These are phyloP conservation scores for Ailurus styani DNA, from an alignment of 2,113 vertebrate genomes.

Conservation along the genomic window DNA sequence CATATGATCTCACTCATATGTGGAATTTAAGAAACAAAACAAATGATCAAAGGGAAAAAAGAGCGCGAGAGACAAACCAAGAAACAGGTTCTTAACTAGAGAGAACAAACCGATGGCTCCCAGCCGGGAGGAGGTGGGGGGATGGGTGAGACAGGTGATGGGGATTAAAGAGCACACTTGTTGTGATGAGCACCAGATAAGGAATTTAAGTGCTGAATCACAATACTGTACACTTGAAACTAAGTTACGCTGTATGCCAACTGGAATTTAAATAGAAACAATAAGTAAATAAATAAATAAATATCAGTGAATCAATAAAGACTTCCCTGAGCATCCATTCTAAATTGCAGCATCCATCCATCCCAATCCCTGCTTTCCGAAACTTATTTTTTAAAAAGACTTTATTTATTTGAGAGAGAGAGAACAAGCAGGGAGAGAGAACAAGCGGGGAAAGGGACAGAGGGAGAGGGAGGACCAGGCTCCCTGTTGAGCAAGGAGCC, in stretches of 20 bases:
- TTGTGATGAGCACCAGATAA: neutral
- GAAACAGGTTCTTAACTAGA: neutral
- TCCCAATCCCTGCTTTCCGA: neutral
- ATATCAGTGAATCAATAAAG: neutral
- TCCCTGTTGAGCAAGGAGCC: no score
- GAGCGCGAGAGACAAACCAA: neutral
- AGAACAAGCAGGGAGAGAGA: no score
- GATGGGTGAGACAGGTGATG: neutral
- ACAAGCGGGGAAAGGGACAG: no score
- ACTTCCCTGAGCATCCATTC: neutral
- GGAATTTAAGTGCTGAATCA: neutral
- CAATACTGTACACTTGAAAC: neutral
- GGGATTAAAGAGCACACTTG: neutral
- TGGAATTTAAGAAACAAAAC: neutral
- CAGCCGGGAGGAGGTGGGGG: neutral
- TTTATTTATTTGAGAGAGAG: no score
- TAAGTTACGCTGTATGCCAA: neutral
- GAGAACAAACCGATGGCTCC: neutral
- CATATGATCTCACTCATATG: neutral
- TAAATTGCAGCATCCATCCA: neutral
- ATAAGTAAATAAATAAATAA: neutral
- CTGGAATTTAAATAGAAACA: neutral
- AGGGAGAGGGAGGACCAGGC: no score
- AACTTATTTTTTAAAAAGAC: no score
- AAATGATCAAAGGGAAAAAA: neutral